These are phyloP conservation scores for Syrmaticus mikado DNA, from an alignment of 2,113 vertebrate genomes.

Conservation along the genomic window DNA sequence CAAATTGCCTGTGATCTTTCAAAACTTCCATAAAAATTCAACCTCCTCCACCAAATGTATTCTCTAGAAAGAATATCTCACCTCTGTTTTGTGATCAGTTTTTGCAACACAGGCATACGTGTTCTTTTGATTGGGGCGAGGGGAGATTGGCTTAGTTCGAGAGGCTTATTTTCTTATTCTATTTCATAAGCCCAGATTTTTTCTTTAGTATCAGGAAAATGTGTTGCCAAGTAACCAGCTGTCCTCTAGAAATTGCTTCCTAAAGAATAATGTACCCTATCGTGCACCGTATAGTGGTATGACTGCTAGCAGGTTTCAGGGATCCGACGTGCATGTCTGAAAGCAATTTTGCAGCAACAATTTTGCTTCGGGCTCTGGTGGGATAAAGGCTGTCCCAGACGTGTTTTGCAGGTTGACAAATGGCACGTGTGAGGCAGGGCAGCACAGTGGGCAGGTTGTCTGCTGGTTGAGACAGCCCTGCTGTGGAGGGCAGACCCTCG, in stretches of 20 bases:
- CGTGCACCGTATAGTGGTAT: neutral
- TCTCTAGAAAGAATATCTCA: neutral
- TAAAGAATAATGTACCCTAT: neutral
- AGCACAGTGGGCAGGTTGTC: neutral
- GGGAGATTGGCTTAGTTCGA: neutral
- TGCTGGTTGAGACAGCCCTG: neutral
- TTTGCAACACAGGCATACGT: neutral
- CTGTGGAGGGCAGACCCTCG: neutral
- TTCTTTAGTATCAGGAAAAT: neutral
- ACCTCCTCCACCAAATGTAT: accelerated
- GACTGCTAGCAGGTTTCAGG: neutral
- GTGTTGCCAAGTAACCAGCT: conserved; percentile 16
- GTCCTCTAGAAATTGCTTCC: neutral
- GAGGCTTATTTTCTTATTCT: neutral
- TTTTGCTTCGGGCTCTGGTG: neutral
- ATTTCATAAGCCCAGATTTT: neutral
- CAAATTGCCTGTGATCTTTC: neutral
- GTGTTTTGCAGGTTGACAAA: neutral
- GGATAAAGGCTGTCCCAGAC: neutral
- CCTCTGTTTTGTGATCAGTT: neutral
- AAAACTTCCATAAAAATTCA: neutral
- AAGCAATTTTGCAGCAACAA: neutral
- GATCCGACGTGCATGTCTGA: neutral
- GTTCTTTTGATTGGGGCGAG: neutral
- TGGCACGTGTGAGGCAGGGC: neutral